Evolutionary conservation across 1,140 invertebrate species (phyloP).

Genomic region (Bombus pyrosoma): DNA sequence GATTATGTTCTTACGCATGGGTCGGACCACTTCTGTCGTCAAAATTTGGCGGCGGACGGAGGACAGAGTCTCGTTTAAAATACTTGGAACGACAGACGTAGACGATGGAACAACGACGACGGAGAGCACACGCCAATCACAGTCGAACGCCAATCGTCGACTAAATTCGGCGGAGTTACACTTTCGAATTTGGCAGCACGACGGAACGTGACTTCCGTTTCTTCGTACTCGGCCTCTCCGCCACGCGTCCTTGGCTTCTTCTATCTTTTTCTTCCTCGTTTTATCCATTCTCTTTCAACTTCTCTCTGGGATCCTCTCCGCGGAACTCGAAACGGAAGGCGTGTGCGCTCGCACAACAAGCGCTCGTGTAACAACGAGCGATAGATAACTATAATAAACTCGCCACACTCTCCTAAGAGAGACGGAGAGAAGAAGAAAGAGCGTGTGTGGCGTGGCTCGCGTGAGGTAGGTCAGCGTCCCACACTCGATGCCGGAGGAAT

Average conservation of each 20-base stretch:
- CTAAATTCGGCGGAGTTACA: constrained; percentile 36
- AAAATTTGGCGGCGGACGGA: background rate
- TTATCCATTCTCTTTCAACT: background rate
- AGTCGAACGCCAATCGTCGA: background rate
- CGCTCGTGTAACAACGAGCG: constrained; percentile 49
- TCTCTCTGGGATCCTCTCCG: background rate
- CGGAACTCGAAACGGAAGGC: constrained; percentile 54
- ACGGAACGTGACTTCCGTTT: constrained; percentile 38
- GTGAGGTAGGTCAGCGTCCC: constrained; percentile 63
- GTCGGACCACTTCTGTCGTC: background rate
- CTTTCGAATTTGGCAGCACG: constrained; percentile 29
- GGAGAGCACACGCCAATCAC: background rate
- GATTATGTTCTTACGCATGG: background rate
- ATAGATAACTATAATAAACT: constrained; percentile 66
- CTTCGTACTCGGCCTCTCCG: background rate
- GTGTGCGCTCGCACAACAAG: background rate
- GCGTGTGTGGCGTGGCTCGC: constrained; percentile 40
- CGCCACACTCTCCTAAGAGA: background rate
- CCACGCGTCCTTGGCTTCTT: constrained; percentile 29
- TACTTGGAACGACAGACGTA: constrained; percentile 4
- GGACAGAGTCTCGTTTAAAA: constrained; percentile 8
- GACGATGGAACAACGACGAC: background rate
- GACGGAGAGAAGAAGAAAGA: background rate
- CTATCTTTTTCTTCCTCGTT: background rate
- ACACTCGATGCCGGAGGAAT: constrained; percentile 34